Evolutionary conservation across 2,797 vertebrate genomes (phyloP), one percentile per base, ranked within the genome.

Genomic region (Spea hammondii): DNA sequence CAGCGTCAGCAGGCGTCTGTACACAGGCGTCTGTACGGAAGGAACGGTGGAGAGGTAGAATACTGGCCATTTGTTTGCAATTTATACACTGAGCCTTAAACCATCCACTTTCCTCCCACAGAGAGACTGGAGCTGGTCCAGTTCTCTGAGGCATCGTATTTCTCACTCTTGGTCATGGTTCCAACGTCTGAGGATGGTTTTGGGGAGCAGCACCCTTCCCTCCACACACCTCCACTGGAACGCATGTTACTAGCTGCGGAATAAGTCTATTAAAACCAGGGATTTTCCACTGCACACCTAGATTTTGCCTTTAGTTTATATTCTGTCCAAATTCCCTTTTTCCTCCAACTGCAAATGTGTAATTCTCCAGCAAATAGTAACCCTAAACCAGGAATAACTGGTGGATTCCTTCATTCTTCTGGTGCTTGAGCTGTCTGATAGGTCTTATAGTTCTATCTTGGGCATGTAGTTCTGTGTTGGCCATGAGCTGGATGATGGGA

Each of bases 11-110:
- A 78, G 69, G 71, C 72, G 76, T 72, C 55, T 65, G 49, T 60
- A 54, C 4, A n/a, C 68, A 78, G 69, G 71, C 72, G 76, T 72
- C 55, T 65, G 49, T 60, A 54, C 4, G 75, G 67, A 46, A 66
- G 46, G 57, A 57, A 13, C 11, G 6, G 32, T 32, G 32, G 32
- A 32, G 32, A 1, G 65, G 12, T 4, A 83, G 91, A 89, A 90
- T 89, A 82, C 76, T 1, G n/a, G 51, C 86, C 91, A 91, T 91
- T 92, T 92, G 91, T 91, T 92, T 91, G 84, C 89, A 82, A 92
- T 92, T 92, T 88, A 87, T 84, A 82, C 84, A 74, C 76, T 84
- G 86, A 90, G 90, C 90, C 89, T 79, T 83, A 68, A 72, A 83
- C 78, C 81, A 76, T 80, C 66, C 82, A 85, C 70, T 79, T 74